Evolutionary conservation across 1,140 invertebrate genomes (phyloP).

Genomic region (Pseudomyrmex cubaensis): DNA sequence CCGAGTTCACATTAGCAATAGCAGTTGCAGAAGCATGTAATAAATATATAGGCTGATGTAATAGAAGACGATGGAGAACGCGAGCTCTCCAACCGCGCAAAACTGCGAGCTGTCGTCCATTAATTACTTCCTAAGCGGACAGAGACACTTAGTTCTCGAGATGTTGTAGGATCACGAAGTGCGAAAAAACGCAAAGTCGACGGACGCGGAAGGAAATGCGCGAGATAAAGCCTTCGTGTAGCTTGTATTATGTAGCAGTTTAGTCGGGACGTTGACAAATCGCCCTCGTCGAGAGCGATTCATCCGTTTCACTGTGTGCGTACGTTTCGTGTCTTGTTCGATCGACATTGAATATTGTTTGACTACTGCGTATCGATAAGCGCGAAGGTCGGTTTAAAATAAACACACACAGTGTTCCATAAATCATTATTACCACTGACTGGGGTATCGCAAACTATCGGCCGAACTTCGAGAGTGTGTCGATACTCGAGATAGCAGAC

Average conservation of each 20-base stretch:
- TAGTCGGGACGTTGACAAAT: slow-evolving; percentile 64
- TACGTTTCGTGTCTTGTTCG: slow-evolving; percentile 64
- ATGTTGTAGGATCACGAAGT: slow-evolving; percentile 56
- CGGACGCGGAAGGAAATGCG: slow-evolving; percentile 48
- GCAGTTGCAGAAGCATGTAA: slow-evolving; percentile 33
- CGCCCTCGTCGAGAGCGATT: slow-evolving; percentile 49
- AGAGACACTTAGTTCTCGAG: slow-evolving; percentile 60
- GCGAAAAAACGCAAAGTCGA: slow-evolving; percentile 55
- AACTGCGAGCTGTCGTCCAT: slow-evolving; percentile 52
- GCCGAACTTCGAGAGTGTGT: slow-evolving; percentile 37
- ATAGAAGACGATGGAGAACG: slow-evolving; percentile 57
- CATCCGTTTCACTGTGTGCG: slow-evolving; percentile 56
- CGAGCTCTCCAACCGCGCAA: slow-evolving; percentile 43
- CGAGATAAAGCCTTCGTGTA: slow-evolving; percentile 58
- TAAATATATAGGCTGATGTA: slow-evolving; percentile 48
- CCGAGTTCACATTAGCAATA: slow-evolving; percentile 16
- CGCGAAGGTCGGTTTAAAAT: slow-evolving; percentile 58
- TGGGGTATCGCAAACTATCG: slow-evolving; percentile 27
- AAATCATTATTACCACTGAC: slow-evolving; percentile 61
- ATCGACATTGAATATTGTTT: slow-evolving; percentile 71
- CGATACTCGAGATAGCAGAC: slow-evolving; percentile 49
- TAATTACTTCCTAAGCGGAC: slow-evolving; percentile 60
- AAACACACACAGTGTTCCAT: slow-evolving; percentile 56
- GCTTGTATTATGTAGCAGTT: slow-evolving; percentile 60
- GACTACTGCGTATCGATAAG: slow-evolving; percentile 55